These are phyloP conservation scores for Thymelicus acteon DNA, from an alignment of 2,888 invertebrate species.

Conservation along the genomic window DNA sequence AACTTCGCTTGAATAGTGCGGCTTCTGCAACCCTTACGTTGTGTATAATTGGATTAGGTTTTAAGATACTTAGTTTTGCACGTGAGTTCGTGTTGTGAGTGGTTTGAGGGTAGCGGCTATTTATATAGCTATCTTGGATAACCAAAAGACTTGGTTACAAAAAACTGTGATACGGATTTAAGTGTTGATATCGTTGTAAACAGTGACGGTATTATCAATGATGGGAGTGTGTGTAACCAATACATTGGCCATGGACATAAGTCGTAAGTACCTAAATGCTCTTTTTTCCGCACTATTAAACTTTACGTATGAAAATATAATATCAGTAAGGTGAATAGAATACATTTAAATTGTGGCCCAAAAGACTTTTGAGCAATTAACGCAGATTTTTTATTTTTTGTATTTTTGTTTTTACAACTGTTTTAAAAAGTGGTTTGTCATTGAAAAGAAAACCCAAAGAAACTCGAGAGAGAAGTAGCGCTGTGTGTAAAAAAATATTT, in stretches of 20 bases:
- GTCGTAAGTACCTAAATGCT: slow-evolving; percentile 64
- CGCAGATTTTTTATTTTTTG: too few relatives aligned
- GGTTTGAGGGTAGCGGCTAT: slow-evolving; percentile 12
- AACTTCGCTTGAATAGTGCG: slow-evolving; percentile 25
- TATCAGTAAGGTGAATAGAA: too few relatives aligned
- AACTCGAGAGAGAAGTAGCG: too few relatives aligned
- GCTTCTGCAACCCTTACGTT: slow-evolving; percentile 36
- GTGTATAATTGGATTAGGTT: slow-evolving; percentile 31
- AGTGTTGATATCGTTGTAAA: background rate
- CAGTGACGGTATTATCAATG: slow-evolving; percentile 25
- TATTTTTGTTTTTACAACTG: too few relatives aligned
- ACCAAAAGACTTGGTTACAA: background rate
- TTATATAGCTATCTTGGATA: slow-evolving; percentile 12
- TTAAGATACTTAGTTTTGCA: slow-evolving; percentile 25
- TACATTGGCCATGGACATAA: slow-evolving; percentile 77
- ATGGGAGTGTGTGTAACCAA: slow-evolving; percentile 76
- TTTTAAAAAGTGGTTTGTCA: too few relatives aligned
- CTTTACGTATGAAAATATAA: too few relatives aligned
- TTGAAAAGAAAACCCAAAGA: too few relatives aligned
- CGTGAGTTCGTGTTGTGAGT: slow-evolving; percentile 17
- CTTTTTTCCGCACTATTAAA: background rate
- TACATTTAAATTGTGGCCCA: too few relatives aligned
- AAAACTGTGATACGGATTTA: background rate
- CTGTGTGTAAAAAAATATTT: too few relatives aligned
- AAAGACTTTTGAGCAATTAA: too few relatives aligned